A percentile compares a stretch with the other conserved stretches of the same genome.
These are phyloP conservation scores for Hippopotamyrus pictus DNA, from an alignment of 2,797 vertebrate species.

Conservation along the genomic window DNA sequence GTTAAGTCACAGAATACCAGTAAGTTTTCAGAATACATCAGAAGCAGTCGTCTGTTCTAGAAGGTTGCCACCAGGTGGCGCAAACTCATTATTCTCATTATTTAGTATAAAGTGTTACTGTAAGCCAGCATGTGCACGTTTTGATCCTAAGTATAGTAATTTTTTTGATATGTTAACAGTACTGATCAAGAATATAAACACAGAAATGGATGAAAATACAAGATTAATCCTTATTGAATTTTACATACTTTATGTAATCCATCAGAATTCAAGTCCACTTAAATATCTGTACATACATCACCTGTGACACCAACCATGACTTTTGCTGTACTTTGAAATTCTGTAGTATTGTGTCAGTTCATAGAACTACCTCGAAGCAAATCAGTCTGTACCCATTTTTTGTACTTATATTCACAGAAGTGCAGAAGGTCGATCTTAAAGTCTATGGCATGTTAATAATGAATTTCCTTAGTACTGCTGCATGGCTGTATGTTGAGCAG, in stretches of 20 bases:
- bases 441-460: not conserved
- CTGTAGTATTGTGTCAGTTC: not conserved
- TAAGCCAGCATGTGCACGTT: not conserved
- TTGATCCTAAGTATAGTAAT: not conserved
- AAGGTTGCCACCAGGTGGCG: not conserved
- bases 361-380: not conserved
- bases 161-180: not conserved
- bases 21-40: not conserved
- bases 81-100: not conserved
- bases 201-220: not conserved
- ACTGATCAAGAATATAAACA: not conserved
- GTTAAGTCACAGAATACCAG: no score
- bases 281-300: not conserved
- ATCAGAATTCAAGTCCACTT: not conserved
- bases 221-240: not conserved
- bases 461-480: not conserved
- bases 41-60: not conserved
- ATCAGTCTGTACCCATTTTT: not conserved
- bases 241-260: not conserved
- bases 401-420: not conserved
- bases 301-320: not conserved
- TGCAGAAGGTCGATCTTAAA: not conserved
- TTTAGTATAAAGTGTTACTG: not conserved
- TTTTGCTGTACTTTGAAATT: not conserved
- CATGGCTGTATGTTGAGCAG: not conserved